A percentile compares a stretch with the other conserved stretches of the same genome.
phyloP scores from a whole-genome alignment of 2,888 invertebrate genomes.

The Orthosia cruda region DNA sequence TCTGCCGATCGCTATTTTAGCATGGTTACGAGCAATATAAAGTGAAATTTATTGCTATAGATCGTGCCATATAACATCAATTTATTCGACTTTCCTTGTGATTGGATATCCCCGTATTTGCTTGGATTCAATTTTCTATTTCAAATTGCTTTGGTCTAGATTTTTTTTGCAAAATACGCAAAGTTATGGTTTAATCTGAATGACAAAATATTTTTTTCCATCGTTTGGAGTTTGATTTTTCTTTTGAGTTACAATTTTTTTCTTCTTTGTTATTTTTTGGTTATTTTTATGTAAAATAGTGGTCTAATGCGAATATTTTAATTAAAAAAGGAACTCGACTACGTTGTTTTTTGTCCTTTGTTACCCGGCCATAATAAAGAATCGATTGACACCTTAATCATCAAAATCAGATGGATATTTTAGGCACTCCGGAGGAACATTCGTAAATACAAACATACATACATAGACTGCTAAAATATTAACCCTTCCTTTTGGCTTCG shows the following conservation, averaged over 20 bases:
- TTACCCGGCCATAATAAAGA: no score
- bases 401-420: no score
- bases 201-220: neutral
- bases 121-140: constrained; percentile 47
- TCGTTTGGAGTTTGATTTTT: neutral
- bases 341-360: no score
- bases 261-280: neutral
- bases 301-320: no score
- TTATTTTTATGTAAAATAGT: no score
- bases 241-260: neutral
- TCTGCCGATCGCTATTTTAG: constrained; percentile 26
- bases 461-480: no score
- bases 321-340: no score
- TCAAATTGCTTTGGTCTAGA: constrained; percentile 32
- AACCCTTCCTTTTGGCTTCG: no score
- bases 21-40: constrained; percentile 42
- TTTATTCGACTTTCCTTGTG: constrained; percentile 27
- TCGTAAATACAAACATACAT: no score
- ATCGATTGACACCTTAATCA: no score
- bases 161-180: neutral
- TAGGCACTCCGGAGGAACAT: no score
- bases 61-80: constrained; percentile 33
- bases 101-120: constrained; percentile 42
- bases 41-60: constrained; percentile 50
- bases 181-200: neutral